Conservation (phyloP, 2,113 vertebrate species). For the Dicentrarchus labrax region DNA sequence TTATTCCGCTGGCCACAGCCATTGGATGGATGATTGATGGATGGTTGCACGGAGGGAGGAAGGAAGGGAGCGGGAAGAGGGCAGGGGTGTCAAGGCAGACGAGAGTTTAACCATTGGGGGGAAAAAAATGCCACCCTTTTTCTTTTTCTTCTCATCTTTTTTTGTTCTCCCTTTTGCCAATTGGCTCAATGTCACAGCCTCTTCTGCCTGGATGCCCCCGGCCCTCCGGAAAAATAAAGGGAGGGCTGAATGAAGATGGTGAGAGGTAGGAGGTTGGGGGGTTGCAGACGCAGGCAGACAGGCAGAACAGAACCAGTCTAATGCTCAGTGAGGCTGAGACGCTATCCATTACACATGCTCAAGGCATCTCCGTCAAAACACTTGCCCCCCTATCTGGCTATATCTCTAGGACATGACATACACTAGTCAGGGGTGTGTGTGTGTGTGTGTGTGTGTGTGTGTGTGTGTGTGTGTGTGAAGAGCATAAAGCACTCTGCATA, state of each 20-base stretch:
- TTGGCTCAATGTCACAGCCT: constrained; percentile 53
- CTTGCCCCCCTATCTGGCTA: constrained; percentile 41
- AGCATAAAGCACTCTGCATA: constrained; percentile 11
- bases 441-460: constrained; percentile 26
- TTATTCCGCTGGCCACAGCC: constrained; percentile 25
- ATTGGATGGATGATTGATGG: constrained; percentile 24
- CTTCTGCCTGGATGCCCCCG: constrained; percentile 54
- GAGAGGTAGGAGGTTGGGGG: not conserved
- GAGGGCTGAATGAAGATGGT: constrained; percentile 31
- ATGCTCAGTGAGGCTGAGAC: constrained; percentile 66
- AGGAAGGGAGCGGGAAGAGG: constrained; percentile 13
- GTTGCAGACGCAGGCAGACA: constrained; percentile 30
- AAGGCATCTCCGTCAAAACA: constrained; percentile 56
- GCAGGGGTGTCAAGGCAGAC: constrained; percentile 23
- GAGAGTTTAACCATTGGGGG: constrained; percentile 31
- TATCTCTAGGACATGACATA: constrained; percentile 35
- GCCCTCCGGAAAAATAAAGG: constrained; percentile 11
- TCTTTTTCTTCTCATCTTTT: not conserved
- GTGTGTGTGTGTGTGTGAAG: constrained; percentile 29
- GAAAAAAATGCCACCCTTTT: constrained; percentile 17
- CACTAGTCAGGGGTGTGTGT: constrained; percentile 9
- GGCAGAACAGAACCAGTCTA: constrained; percentile 58
- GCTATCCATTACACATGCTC: constrained; percentile 70
- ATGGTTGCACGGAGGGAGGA: constrained; percentile 11
- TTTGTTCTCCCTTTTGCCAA: constrained; percentile 19